Evolutionary conservation across 2,797 vertebrate genomes (phyloP).

Genomic region (Coracias cyanogaster): DNA sequence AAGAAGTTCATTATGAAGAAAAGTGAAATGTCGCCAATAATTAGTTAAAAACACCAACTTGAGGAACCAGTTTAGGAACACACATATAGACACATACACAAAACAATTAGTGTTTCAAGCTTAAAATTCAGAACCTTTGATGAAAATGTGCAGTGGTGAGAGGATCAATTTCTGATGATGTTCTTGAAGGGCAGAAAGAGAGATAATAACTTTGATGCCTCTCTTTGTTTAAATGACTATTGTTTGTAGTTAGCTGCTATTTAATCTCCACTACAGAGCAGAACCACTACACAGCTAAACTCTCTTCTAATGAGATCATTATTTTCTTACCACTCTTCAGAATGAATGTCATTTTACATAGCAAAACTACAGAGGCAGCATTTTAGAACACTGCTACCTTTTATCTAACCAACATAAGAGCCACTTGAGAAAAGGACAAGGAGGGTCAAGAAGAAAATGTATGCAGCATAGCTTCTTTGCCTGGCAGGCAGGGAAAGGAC

Average conservation of each 20-base stretch:
- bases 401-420: constrained; percentile 77
- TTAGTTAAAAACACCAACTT: constrained; percentile 51
- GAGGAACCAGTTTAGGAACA: constrained; percentile 38
- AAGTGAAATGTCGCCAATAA: constrained; percentile 42
- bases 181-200: constrained; percentile 71
- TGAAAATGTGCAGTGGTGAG: constrained; percentile 58
- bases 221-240: constrained; percentile 75
- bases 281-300: constrained; percentile 74
- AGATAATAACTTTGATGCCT: constrained; percentile 68
- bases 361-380: constrained; percentile 72
- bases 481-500: constrained; percentile 65
- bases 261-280: constrained; percentile 77
- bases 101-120: constrained; percentile 70
- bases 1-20: constrained; percentile 26
- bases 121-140: constrained; percentile 65
- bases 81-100: neutral
- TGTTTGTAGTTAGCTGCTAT: constrained; percentile 80
- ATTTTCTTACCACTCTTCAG: constrained; percentile 74
- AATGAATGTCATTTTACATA: constrained; percentile 76
- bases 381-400: constrained; percentile 76
- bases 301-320: constrained; percentile 78
- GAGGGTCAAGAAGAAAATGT: constrained; percentile 75
- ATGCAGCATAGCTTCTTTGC: constrained; percentile 58
- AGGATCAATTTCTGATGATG: constrained; percentile 65
- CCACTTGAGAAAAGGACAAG: constrained; percentile 76